Base-by-base conservation (phyloP, 53 echinoderm and acorn worm genomes). In the Patiria pectinifera region DNA sequence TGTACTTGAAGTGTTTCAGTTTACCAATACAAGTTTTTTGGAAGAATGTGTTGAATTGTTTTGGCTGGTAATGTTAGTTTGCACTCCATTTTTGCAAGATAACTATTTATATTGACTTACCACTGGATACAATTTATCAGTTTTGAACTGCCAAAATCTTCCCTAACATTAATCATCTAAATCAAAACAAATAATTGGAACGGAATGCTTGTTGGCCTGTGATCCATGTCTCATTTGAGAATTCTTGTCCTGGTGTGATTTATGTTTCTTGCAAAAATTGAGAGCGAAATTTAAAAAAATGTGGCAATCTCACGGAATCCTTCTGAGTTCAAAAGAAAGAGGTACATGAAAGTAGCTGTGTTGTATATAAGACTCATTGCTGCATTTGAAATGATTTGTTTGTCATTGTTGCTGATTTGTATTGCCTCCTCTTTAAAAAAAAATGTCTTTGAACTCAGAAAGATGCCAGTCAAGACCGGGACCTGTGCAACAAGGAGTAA, bases 401-500 rank as follows among this genome's bases (percentile, higher is more conserved):
- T 66, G 13, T 11, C 19, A 18, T 2, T 66, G 3, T 66, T 3
- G 10, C 3, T 66, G 13, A 13, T 6, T 66, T 14, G 4, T 14
- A 66, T 14, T 16, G 12, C 2, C 0, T 15, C 66, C 4, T 66
- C 18, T 62, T 35, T 35, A 60, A 1, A n/a, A 61, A 6, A 4
- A 14, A 10, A 3, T 16, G 3, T 13, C 47, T 71, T 61, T 2
- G 63, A 59, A 76, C 76, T 88, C 45, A 62, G 88, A 59, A 78
- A 88, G 44, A 18, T 62, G 77, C 88, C 78, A 62, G 62, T 25
- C 13, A 19, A 59, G 78, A 78, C 88, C 88, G 88, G 88, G 88
- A 88, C 44, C 78, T 88, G 88, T 88, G 88, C 88, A 88, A 88
- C 26, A 76, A 86, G 53, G 8, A 8, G 44, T 25, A 48, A 76